phyloP scores from a whole-genome alignment of 2,797 vertebrate species.

The Sebastes nivosus region DNA sequence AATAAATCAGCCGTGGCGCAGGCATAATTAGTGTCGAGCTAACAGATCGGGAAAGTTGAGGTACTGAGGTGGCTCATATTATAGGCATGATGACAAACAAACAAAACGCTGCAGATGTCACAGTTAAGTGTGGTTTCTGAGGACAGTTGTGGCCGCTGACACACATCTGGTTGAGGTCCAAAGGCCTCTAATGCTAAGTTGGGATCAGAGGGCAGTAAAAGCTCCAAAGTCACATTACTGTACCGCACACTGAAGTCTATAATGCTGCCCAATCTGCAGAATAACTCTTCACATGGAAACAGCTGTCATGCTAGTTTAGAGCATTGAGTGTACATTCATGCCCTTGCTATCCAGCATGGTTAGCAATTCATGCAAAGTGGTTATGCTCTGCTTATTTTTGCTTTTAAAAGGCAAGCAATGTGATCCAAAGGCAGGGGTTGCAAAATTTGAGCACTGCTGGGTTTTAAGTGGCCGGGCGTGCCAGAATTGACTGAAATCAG shows the following conservation, averaged over 20 bases:
- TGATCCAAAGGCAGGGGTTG: conserved; percentile 39
- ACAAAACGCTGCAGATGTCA: neutral
- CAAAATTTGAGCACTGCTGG: conserved; percentile 55
- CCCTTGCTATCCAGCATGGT: neutral
- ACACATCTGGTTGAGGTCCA: conserved; percentile 41
- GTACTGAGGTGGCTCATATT: conserved; percentile 18
- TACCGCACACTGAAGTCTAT: neutral
- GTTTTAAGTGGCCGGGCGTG: conserved; percentile 55
- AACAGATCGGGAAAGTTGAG: conserved; percentile 36
- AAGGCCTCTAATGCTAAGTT: conserved; percentile 26
- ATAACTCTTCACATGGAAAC: neutral
- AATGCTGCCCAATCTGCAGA: neutral
- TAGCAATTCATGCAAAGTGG: conserved; percentile 11
- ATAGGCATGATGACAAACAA: conserved; percentile 19
- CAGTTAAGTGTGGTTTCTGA: neutral
- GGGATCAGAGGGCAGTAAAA: conserved; percentile 33
- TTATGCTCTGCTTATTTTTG: conserved; percentile 28
- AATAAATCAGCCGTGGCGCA: conserved; percentile 57
- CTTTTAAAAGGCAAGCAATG: conserved; percentile 33
- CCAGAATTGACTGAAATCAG: conserved; percentile 65
- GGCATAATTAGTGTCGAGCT: conserved; percentile 49
- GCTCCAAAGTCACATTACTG: conserved; percentile 20
- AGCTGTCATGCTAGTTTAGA: neutral
- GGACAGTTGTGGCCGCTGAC: conserved; percentile 8
- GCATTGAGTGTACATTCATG: neutral